These are phyloP conservation scores for Xanthia togata DNA, from an alignment of 2,888 invertebrate species.

Conservation along the genomic window DNA sequence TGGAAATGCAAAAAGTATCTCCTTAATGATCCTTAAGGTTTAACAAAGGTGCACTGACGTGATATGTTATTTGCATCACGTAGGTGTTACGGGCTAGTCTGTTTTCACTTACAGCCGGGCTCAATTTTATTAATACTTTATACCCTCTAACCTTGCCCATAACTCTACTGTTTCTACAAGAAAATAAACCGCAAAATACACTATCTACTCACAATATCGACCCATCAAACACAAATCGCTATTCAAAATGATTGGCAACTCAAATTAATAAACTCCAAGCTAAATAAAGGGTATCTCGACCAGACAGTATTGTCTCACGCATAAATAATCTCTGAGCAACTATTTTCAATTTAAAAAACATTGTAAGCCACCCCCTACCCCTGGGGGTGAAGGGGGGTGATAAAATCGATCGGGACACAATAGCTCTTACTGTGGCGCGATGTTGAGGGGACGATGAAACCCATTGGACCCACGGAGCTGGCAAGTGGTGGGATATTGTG, in stretches of 20 bases:
- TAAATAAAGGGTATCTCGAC: constrained; percentile 53
- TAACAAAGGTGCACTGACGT: neutral
- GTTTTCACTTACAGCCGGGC: neutral
- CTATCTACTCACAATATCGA: constrained; percentile 5
- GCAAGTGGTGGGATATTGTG: constrained; percentile 58
- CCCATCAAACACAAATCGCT: constrained; percentile 22
- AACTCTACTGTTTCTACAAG: neutral
- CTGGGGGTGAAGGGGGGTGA: constrained; percentile 36
- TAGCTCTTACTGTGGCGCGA: constrained; percentile 58
- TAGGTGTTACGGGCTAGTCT: neutral
- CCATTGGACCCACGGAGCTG: constrained; percentile 42
- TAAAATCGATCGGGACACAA: constrained; percentile 71
- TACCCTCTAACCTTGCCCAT: no score
- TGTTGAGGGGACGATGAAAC: constrained; percentile 51
- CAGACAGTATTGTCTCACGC: constrained; percentile 59
- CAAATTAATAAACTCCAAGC: constrained; percentile 43
- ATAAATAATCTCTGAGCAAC: constrained; percentile 63
- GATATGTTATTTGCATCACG: neutral
- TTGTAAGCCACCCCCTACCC: constrained; percentile 33
- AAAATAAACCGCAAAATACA: constrained; percentile 5
- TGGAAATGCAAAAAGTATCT: neutral
- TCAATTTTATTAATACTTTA: neutral
- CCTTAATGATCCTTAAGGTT: neutral
- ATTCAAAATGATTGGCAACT: constrained; percentile 35
- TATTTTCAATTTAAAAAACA: constrained; percentile 70